Evolutionary conservation across 2,888 invertebrate species (phyloP).

Genomic region (Eupithecia exiguata): DNA sequence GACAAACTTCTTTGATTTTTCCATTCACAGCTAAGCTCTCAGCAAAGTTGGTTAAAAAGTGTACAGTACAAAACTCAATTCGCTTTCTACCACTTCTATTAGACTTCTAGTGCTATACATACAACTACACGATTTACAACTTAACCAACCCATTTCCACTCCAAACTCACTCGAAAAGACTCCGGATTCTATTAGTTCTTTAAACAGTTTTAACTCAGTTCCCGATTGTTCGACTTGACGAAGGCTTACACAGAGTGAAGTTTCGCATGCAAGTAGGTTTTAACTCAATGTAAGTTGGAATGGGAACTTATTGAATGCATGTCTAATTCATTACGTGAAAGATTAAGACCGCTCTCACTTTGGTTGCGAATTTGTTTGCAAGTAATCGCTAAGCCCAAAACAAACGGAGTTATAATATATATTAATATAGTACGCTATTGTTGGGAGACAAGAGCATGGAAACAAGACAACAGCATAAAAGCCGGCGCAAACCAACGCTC

Average conservation of each 20-base stretch:
- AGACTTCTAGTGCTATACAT: not conserved
- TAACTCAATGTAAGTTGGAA: not conserved
- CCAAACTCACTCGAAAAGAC: conserved; percentile 11
- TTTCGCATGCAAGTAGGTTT: not conserved
- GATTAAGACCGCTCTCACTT: not conserved
- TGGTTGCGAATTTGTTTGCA: no score
- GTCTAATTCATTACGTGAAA: not conserved
- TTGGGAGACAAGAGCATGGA: no score
- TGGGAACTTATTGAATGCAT: not conserved
- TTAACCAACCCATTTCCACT: conserved; percentile 6
- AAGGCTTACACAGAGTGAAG: not conserved
- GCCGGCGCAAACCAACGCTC: no score
- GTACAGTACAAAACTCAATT: not conserved
- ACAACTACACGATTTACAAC: conserved; percentile 1
- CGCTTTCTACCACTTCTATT: not conserved
- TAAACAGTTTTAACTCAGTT: conserved; percentile 43
- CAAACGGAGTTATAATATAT: no score
- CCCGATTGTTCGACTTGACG: conserved; percentile 12
- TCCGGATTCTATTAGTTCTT: conserved; percentile 21
- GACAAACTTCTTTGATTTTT: not conserved
- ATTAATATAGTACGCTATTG: no score
- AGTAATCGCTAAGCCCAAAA: no score
- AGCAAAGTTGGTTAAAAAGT: not conserved
- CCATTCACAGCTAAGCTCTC: not conserved
- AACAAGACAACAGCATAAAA: no score